Conservation (phyloP, 2,797 vertebrate species). For the Allobates femoralis region DNA sequence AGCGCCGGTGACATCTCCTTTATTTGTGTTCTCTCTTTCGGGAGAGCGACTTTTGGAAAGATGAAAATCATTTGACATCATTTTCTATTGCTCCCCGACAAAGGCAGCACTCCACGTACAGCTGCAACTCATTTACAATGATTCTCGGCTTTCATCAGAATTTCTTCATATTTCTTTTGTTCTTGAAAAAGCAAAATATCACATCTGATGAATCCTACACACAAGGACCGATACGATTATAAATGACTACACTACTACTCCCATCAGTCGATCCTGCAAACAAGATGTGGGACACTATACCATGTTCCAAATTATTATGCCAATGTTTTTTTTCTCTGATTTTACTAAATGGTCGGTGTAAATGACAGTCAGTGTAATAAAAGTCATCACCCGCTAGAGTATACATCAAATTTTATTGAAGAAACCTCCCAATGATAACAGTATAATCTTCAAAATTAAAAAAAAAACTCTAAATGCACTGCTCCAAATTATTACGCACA, state of each 20-base stretch:
- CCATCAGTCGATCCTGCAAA: background rate
- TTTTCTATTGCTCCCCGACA: slow-evolving; percentile 40
- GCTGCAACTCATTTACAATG: slow-evolving; percentile 15
- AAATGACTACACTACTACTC: background rate
- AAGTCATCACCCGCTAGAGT: no score
- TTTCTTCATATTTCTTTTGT: slow-evolving; percentile 32
- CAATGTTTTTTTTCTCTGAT: no score
- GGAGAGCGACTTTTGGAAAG: slow-evolving; percentile 44
- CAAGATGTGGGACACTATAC: no score
- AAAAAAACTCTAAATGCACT: no score
- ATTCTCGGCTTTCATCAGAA: slow-evolving; percentile 14
- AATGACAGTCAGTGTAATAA: no score
- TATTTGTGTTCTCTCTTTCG: slow-evolving; percentile 40
- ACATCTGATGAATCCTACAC: background rate
- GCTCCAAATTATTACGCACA: no score
- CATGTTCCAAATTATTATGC: no score
- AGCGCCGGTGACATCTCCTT: slow-evolving; percentile 54
- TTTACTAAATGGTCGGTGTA: no score
- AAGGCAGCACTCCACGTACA: slow-evolving; percentile 20
- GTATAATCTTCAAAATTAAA: no score
- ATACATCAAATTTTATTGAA: no score
- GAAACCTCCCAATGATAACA: no score
- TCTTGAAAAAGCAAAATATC: background rate
- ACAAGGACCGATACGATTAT: background rate
- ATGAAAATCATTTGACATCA: slow-evolving; percentile 56